Percentiles rank a stretch among this genome's conserved stretches.
Conservation (phyloP, 2,888 invertebrate species). For the Trypoxylon attenuatum region DNA sequence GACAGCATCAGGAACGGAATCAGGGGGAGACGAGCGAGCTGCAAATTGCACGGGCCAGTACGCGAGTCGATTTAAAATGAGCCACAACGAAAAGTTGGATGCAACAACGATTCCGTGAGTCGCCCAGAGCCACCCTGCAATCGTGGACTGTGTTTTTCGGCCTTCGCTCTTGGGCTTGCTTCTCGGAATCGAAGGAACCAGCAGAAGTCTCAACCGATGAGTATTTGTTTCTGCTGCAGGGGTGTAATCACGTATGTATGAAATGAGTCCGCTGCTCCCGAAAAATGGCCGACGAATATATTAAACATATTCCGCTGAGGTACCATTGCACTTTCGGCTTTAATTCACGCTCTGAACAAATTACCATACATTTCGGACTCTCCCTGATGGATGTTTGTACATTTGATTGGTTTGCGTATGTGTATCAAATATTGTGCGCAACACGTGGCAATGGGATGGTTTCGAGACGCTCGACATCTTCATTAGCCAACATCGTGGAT, state of each 20-base stretch:
- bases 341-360: too few species aligned
- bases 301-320: neutral
- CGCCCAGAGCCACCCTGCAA: constrained; percentile 3
- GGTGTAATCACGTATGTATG: constrained; percentile 12
- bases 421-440: too few species aligned
- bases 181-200: constrained; percentile 5
- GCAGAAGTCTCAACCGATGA: neutral
- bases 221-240: constrained; percentile 1
- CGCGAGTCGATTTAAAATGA: constrained; percentile 14
- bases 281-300: neutral
- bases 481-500: too few species aligned
- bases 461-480: too few species aligned
- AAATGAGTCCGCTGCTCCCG: neutral
- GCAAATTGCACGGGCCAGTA: constrained; percentile 35
- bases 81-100: constrained; percentile 9
- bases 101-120: constrained; percentile 6
- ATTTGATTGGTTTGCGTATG: too few species aligned
- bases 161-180: neutral
- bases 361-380: too few species aligned
- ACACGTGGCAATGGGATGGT: too few species aligned
- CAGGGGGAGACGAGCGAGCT: constrained; percentile 11
- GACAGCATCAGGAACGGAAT: constrained; percentile 17
- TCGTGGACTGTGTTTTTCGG: constrained; percentile 9
- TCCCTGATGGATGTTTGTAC: too few species aligned
- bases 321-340: too few species aligned